A percentile compares a stretch with the other conserved stretches of the same genome.
phyloP scores from a whole-genome alignment of 2,888 invertebrate species.

The Spisula solida region DNA sequence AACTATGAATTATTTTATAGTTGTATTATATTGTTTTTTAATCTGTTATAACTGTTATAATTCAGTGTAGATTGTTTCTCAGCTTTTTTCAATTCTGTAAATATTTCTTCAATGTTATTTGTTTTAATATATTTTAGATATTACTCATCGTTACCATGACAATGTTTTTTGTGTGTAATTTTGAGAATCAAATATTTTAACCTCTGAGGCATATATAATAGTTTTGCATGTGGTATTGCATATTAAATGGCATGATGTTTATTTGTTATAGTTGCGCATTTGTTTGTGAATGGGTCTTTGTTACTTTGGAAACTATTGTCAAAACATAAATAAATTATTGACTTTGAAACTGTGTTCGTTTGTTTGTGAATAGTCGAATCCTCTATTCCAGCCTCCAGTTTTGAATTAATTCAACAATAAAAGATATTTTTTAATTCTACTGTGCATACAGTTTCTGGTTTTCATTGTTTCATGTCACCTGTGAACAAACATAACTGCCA shows the following conservation, averaged over 20 bases:
- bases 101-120: neutral
- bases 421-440: too few relatives aligned
- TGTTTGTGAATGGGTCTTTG: slow-evolving; percentile 13
- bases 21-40: neutral
- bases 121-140: neutral
- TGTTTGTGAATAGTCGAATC: neutral
- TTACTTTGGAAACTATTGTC: neutral
- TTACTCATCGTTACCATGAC: neutral
- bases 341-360: neutral
- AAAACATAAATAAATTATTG: slow-evolving; percentile 5
- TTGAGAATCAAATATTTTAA: slow-evolving; percentile 9
- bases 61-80: slow-evolving; percentile 6
- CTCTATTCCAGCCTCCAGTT: neutral
- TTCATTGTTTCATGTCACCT: too few relatives aligned
- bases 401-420: neutral
- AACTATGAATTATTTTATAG: neutral
- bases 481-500: too few relatives aligned
- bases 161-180: neutral
- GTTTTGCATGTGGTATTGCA: neutral
- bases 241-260: slow-evolving; percentile 5
- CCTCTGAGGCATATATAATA: neutral
- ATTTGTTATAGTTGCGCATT: slow-evolving; percentile 10
- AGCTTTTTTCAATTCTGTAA: neutral
- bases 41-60: neutral
- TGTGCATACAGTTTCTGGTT: too few relatives aligned